Evolutionary conservation across 2,888 invertebrate species (phyloP).

Genomic region (Cerastoderma edule): DNA sequence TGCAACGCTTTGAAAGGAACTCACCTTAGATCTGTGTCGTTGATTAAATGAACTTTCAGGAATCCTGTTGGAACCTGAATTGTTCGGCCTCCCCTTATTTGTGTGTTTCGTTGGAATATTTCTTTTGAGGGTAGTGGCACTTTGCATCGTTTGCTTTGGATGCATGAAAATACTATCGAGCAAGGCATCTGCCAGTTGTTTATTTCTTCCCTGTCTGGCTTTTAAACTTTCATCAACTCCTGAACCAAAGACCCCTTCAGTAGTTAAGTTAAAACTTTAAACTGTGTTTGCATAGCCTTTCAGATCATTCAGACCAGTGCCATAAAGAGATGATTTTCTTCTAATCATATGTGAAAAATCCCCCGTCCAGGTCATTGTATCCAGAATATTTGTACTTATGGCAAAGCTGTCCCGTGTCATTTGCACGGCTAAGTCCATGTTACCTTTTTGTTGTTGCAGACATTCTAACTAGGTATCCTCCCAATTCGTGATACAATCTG

Average conservation of each 20-base stretch:
- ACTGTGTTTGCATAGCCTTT: constrained; percentile 3
- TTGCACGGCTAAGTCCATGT: constrained; percentile 13
- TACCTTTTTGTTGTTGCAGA: constrained; percentile 6
- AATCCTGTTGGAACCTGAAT: neutral
- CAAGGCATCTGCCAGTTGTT: neutral
- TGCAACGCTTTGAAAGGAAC: neutral
- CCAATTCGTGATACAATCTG: neutral
- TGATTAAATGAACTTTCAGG: neutral
- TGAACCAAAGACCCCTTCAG: constrained; percentile 8
- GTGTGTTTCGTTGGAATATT: neutral
- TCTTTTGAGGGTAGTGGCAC: neutral
- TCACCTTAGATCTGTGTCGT: neutral
- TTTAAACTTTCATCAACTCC: neutral
- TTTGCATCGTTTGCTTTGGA: neutral
- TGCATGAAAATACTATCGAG: neutral
- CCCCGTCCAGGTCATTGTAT: neutral
- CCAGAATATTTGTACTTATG: constrained; percentile 7
- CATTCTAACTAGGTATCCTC: constrained; percentile 1
- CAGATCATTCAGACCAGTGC: neutral
- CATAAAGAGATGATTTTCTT: constrained; percentile 4
- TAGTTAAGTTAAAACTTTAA: neutral
- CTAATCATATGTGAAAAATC: constrained; percentile 1
- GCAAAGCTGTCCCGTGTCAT: constrained; percentile 10
- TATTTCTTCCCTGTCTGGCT: constrained; percentile 17
- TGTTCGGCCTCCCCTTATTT: neutral